Evolutionary conservation across 2,888 invertebrate genomes (phyloP), one percentile per base, ranked within the genome.

Genomic region (Asteroscopus sphinx): DNA sequence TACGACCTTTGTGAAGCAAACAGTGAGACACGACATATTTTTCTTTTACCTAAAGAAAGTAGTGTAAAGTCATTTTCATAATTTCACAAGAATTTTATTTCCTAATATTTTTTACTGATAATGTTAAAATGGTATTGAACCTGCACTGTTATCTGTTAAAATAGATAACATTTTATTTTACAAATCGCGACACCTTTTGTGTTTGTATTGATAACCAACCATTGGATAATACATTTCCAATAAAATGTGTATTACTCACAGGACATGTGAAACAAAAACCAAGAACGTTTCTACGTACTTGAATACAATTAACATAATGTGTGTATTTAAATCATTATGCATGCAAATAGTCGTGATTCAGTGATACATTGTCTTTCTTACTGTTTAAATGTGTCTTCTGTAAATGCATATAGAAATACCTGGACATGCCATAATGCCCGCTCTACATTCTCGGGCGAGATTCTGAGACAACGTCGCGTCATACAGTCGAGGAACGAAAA

Each of bases 321-420:
- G 60, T 59, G 59, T 55, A 68, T 72, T 60, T 57, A 57, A 72
- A 48, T 42, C 51, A 60, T 54, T 60, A 60, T 57, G 16, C 16
- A 41, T 13, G 51, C 44, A 68, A 57, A 60, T 57, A 64, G 65
- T 68, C 57, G 68, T 73, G 73, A 73, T 72, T 72, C 64, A 54
- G 63, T 67, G 35, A 59, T 52, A 55, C 37, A 42, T 42, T 44
- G 36, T 42, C 40, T 58, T 53, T 64, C 47, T 55, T 54, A 13
- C 9, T 16, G 33, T 42, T 48, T 46, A 32, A 63, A 56, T 48
- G n/a, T 52, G 26, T 26, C 25, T 42, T 46, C 30, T 46, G 54
- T 51, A 5, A 28, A 13, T 16, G 2, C 11, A 15, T 40, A 41
- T 60, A 37, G 16, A 30, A 59, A 56, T 47, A 35, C 21, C n/a